Conservation (phyloP, 2,888 invertebrate genomes). For the Lithophane leautieri region DNA sequence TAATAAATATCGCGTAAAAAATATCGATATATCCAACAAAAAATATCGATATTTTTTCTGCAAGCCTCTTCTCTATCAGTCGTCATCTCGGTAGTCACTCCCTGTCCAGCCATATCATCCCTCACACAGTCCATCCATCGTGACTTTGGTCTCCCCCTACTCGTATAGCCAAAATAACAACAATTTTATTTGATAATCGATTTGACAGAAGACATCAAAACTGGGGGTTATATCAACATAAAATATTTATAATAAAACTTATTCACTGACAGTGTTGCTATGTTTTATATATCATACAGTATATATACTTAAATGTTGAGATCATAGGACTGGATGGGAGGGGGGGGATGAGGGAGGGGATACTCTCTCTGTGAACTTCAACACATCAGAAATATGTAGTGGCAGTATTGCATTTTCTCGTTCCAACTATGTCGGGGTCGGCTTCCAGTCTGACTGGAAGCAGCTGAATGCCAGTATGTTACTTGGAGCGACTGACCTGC, state of each 20-base stretch:
- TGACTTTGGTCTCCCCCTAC: slow-evolving; percentile 1
- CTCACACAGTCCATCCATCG: slow-evolving; percentile 1
- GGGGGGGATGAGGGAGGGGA: not conserved
- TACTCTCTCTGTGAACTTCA: slow-evolving; percentile 9
- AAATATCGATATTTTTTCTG: too few relatives aligned
- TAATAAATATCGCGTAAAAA: too few relatives aligned
- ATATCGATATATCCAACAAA: too few relatives aligned
- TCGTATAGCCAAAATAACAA: not conserved
- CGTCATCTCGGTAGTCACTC: not conserved
- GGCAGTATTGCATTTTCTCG: not conserved
- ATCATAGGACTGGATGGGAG: slow-evolving; percentile 43
- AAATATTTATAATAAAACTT: slow-evolving; percentile 8
- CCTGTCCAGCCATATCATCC: too few relatives aligned
- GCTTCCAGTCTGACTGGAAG: not conserved
- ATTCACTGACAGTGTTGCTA: slow-evolving; percentile 3
- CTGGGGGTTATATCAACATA: slow-evolving; percentile 1
- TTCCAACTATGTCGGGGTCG: not conserved
- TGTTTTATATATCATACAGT: slow-evolving; percentile 40
- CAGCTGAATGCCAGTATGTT: not conserved
- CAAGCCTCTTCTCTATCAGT: not conserved
- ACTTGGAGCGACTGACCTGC: too few relatives aligned
- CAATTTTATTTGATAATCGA: not conserved
- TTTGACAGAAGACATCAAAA: not conserved
- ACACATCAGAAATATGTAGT: not conserved
- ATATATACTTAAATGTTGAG: slow-evolving; percentile 38